These are phyloP conservation scores for Bombus soroeensis DNA, from an alignment of 1,140 invertebrate genomes.

Conservation along the genomic window DNA sequence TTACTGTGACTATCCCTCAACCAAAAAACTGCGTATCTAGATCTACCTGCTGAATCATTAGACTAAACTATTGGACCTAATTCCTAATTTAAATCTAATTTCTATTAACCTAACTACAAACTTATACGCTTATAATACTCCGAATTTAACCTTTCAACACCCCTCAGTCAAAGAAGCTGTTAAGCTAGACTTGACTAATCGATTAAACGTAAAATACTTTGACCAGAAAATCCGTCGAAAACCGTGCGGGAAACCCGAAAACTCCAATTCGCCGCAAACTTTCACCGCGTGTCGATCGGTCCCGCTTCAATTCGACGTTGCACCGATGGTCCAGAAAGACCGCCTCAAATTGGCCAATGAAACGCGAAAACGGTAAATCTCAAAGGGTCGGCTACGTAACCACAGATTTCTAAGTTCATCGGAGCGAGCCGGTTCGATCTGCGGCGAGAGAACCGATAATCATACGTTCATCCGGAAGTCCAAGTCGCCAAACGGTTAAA, in stretches of 20 bases:
- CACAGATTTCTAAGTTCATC: conserved; percentile 17
- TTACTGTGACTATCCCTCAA: no score
- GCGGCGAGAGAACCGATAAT: conserved; percentile 32
- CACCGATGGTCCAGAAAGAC: conserved; percentile 1
- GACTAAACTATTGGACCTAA: no score
- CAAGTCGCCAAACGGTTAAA: conserved; percentile 29
- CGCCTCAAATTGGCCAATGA: conserved; percentile 9
- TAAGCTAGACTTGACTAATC: background rate
- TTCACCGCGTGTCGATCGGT: background rate
- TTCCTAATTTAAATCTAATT: no score
- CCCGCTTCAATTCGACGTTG: background rate
- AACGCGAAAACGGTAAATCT: conserved; percentile 32
- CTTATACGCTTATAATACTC: no score
- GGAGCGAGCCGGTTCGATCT: background rate
- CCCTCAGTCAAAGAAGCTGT: background rate
- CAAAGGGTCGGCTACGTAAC: background rate
- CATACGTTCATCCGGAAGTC: conserved; percentile 52
- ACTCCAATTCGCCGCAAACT: background rate
- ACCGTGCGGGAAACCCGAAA: background rate
- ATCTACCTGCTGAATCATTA: no score
- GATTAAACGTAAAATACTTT: background rate
- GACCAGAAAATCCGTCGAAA: background rate
- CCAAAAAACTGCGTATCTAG: no score
- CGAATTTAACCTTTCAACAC: background rate
- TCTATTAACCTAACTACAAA: no score